phyloP scores from a whole-genome alignment of 2,113 vertebrate genomes.

The Phoenicopterus ruber region DNA sequence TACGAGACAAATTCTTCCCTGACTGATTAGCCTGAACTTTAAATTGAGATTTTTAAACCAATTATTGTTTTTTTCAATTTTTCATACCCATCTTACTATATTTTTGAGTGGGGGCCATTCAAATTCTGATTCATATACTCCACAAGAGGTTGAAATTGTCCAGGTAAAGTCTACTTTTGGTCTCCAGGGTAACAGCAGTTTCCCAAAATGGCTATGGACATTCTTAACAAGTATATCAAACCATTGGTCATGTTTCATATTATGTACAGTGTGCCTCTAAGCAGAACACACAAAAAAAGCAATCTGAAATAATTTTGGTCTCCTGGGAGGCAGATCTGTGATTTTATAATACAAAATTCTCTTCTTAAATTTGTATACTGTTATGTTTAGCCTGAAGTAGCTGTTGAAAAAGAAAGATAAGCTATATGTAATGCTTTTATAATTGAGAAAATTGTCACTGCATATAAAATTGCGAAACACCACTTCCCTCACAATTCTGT shows the following conservation, averaged over 20 bases:
- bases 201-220: background rate
- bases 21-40: background rate
- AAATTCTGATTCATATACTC: background rate
- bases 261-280: background rate
- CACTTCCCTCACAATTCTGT: background rate
- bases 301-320: background rate
- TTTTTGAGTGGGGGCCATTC: background rate
- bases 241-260: conserved; percentile 17
- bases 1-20: background rate
- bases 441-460: background rate
- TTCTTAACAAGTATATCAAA: conserved; percentile 32
- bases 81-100: background rate
- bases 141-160: background rate
- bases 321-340: background rate
- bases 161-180: background rate
- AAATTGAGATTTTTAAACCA: background rate
- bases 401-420: background rate
- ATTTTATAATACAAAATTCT: background rate
- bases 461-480: background rate
- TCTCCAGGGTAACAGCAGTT: conserved; percentile 55
- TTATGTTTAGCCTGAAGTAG: background rate
- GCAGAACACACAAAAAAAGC: background rate
- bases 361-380: background rate
- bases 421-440: background rate
- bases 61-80: background rate